Base-by-base conservation (phyloP, 2,113 vertebrate species). In the Ctenodactylus gundi region DNA sequence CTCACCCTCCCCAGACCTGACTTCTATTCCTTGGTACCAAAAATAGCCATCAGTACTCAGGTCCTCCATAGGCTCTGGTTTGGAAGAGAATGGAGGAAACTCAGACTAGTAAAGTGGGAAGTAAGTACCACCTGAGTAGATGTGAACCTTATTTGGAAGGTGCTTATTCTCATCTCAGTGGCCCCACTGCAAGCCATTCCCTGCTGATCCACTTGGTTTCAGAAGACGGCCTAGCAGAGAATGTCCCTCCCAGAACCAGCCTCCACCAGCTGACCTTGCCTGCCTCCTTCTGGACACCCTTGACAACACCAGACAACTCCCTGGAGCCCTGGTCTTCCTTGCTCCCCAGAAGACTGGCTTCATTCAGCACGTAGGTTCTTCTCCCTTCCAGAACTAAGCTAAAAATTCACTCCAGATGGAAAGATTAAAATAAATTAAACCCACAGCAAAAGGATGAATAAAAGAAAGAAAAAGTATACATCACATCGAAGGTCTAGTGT, bases 371-470 rank as follows among this genome's bases (percentile, higher is more conserved):
- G 10, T 18, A 5, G 5, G 0, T 9, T 67, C 25, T 68, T 7
- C 3, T 36, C 25, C n/a, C n/a, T n/a, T 76, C 39, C 25, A 21
- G 12, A 85, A 88, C 1, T 39, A 78, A 94, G 23, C 10, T 5
- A 96, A 91, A 83, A 78, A 53, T 84, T 65, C 29, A 73, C 36
- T 46, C 1, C 25, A 46, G 85, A 62, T 12, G 64, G 51, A 25
- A 90, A 85, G 58, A 85, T 6, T 12, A 96, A 73, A 85, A 36
- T 13, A 20, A 93, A 41, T 75, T 65, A 34, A 83, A 78, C 39
- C 5, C 87, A 53, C 12, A 55, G 39, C 9, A 49, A 78, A 55
- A 46, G 60, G 0, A 68, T 36, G 1, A 17, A 27, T 73, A 87
- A 5, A 0, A 23, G 46, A 17, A 46, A 10, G n/a, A 51, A 36